Evolutionary conservation across 2,888 invertebrate genomes (phyloP).

Genomic region (Embidobia sp.): DNA sequence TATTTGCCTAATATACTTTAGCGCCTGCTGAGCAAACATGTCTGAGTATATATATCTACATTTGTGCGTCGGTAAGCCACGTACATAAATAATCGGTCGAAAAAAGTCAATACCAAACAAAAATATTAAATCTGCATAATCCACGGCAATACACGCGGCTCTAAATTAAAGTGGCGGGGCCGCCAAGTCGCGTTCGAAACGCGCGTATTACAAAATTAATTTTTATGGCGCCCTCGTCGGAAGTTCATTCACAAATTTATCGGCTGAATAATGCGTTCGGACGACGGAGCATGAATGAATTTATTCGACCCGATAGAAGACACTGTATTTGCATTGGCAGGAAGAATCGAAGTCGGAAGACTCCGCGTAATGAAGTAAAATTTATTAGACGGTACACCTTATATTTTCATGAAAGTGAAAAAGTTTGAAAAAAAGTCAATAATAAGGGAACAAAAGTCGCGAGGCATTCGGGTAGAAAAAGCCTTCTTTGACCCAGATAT

Average conservation of each 20-base stretch:
- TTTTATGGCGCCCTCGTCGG: constrained; percentile 6
- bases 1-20: constrained; percentile 7
- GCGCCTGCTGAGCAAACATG: neutral
- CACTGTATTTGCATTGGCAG: constrained; percentile 13
- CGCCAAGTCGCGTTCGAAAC: neutral
- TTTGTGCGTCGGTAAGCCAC: constrained; percentile 1
- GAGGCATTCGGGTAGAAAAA: constrained; percentile 47
- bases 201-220: constrained; percentile 10
- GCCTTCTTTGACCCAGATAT: constrained; percentile 63
- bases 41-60: neutral
- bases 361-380: constrained; percentile 36
- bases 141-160: neutral
- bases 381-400: constrained; percentile 35
- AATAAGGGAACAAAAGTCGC: constrained; percentile 49
- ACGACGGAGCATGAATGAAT: constrained; percentile 7
- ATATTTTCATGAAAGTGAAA: constrained; percentile 50
- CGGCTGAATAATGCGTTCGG: constrained; percentile 6
- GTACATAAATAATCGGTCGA: constrained; percentile 7
- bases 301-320: constrained; percentile 23
- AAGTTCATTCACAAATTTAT: constrained; percentile 22
- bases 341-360: constrained; percentile 2
- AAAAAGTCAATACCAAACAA: constrained; percentile 16
- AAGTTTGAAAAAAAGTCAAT: constrained; percentile 47
- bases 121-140: constrained; percentile 22
- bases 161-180: neutral